These are phyloP conservation scores for Drosophila lutescens DNA, from an alignment of 2,888 invertebrate species.

Conservation along the genomic window DNA sequence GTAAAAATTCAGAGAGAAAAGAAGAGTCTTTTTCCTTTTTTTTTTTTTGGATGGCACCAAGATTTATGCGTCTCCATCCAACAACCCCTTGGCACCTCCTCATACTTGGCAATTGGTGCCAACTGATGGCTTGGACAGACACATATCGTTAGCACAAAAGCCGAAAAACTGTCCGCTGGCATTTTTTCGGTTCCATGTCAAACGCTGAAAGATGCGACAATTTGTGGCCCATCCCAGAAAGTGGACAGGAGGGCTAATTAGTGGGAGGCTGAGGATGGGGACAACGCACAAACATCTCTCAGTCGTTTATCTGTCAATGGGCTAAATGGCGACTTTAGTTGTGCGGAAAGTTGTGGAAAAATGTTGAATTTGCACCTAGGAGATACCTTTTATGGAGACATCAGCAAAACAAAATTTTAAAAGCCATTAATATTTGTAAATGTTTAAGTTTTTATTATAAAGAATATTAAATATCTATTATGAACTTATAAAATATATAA, in stretches of 20 bases:
- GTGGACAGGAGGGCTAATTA: conserved; percentile 64
- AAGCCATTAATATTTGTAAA: background rate
- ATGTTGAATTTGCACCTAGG: background rate
- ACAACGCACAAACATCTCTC: conserved; percentile 4
- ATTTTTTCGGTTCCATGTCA: conserved; percentile 65
- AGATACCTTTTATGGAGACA: background rate
- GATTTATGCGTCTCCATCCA: conserved; percentile 64
- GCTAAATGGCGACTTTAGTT: conserved; percentile 5
- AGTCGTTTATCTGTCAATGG: conserved; percentile 20
- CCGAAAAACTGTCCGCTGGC: conserved; percentile 47
- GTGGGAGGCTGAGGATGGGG: conserved; percentile 41
- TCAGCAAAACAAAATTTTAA: background rate
- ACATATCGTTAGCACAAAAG: conserved; percentile 74
- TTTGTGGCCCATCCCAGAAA: conserved; percentile 56
- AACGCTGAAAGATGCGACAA: conserved; percentile 69
- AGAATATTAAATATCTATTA: no score
- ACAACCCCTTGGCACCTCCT: conserved; percentile 51
- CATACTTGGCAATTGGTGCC: conserved; percentile 42
- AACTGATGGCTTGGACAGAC: conserved; percentile 44
- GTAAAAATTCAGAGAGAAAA: conserved; percentile 9
- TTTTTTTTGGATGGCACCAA: conserved; percentile 30
- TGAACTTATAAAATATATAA: no score
- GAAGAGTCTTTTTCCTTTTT: conserved; percentile 8
- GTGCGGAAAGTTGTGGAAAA: conserved; percentile 23
- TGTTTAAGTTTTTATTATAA: no score